A percentile compares a stretch with the other conserved stretches of the same genome.
Evolutionary conservation across 2,113 vertebrate genomes (phyloP).

Genomic region (Hystrix brachyura): DNA sequence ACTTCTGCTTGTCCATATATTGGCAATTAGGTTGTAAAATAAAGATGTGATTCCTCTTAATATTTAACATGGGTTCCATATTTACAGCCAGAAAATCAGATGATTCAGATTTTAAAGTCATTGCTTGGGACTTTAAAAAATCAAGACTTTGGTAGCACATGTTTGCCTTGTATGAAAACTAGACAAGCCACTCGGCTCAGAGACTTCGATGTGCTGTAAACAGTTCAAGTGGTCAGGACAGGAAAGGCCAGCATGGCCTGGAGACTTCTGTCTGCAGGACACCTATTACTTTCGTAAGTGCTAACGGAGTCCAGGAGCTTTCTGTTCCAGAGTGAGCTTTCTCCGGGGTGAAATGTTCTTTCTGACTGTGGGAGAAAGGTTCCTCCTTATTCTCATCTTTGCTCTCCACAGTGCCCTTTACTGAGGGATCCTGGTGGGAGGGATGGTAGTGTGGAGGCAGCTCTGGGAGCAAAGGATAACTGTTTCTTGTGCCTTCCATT

Average conservation of each 20-base stretch:
- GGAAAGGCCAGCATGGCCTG: neutral
- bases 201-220: neutral
- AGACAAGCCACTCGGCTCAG: neutral
- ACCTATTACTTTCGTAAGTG: neutral
- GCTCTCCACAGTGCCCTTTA: neutral
- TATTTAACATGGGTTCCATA: neutral
- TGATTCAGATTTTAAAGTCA: neutral
- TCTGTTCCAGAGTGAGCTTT: neutral
- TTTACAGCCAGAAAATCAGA: neutral
- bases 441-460: constrained; percentile 67
- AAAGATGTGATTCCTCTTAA: neutral
- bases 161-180: neutral
- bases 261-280: neutral
- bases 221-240: fast-evolving
- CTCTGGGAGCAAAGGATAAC: constrained; percentile 67
- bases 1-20: neutral
- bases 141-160: neutral
- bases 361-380: neutral
- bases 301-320: neutral
- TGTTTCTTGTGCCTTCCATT: constrained; percentile 76
- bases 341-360: constrained; percentile 55
- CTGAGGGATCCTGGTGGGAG: neutral
- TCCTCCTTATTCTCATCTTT: neutral
- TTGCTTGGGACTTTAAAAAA: neutral
- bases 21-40: neutral